A percentile compares a stretch with the other conserved stretches of the same genome.
Conservation (phyloP, 2,888 invertebrate species). For the Dusona sp. region DNA sequence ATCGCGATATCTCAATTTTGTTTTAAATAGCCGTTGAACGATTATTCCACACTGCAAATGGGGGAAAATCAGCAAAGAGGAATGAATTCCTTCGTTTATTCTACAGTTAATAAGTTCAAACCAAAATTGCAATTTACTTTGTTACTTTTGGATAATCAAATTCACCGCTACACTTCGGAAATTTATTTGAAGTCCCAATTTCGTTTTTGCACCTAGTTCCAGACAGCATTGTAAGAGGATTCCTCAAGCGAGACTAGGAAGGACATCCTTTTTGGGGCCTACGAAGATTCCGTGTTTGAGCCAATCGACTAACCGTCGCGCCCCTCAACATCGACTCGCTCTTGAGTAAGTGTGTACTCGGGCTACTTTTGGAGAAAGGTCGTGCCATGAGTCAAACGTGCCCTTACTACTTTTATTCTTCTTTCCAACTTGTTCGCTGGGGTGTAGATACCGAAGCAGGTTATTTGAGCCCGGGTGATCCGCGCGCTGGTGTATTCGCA, state of each 20-base stretch:
- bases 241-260: conserved; percentile 16
- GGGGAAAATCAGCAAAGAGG: neutral
- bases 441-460: neutral
- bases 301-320: conserved; percentile 13
- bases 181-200: neutral
- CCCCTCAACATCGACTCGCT: conserved; percentile 27
- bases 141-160: neutral
- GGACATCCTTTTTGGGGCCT: conserved; percentile 3
- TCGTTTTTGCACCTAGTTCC: conserved; percentile 20
- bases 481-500: neutral
- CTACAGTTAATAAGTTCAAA: too few species aligned
- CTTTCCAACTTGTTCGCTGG: conserved; percentile 51
- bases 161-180: neutral
- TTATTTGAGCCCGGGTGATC: neutral
- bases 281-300: conserved; percentile 12
- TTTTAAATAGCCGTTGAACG: neutral
- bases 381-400: conserved; percentile 62
- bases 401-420: conserved; percentile 60
- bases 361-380: too few species aligned
- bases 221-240: conserved; percentile 28
- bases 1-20: neutral
- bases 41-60: neutral
- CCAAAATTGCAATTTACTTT: too few species aligned
- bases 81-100: too few species aligned
- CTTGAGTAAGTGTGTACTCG: conserved; percentile 19